Percentiles rank a stretch among this genome's conserved stretches.
These are phyloP conservation scores for Petrophora chlorosata DNA, from an alignment of 2,888 invertebrate genomes.

Conservation along the genomic window DNA sequence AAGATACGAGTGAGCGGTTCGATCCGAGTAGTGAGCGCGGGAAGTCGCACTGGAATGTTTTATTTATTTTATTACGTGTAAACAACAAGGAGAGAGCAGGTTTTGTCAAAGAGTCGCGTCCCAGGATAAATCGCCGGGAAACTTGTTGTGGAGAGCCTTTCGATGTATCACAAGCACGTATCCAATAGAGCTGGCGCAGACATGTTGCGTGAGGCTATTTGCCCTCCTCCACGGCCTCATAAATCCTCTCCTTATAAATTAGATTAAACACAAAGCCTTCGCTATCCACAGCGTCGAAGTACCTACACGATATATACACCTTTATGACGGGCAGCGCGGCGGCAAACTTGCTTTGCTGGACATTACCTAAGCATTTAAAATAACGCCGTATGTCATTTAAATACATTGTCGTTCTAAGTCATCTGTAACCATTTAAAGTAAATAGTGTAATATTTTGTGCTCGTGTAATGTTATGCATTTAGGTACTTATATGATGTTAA, in stretches of 20 bases:
- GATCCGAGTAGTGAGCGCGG: slow-evolving; percentile 22
- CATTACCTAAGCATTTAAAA: not conserved
- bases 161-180: slow-evolving; percentile 67
- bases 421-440: slow-evolving; percentile 16
- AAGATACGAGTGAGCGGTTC: slow-evolving; percentile 25
- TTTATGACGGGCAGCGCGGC: not conserved
- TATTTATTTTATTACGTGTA: slow-evolving; percentile 58
- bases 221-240: slow-evolving; percentile 60
- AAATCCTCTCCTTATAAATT: slow-evolving; percentile 73
- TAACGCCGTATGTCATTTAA: not conserved
- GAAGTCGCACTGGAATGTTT: slow-evolving; percentile 28
- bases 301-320: not conserved
- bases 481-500: slow-evolving; percentile 20
- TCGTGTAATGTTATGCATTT: slow-evolving; percentile 13
- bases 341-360: not conserved
- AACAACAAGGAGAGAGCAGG: slow-evolving; percentile 49
- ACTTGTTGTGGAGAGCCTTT: slow-evolving; percentile 62
- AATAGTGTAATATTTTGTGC: not conserved
- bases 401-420: slow-evolving; percentile 6
- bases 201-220: slow-evolving; percentile 70
- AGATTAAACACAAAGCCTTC: slow-evolving; percentile 61
- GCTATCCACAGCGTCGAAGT: slow-evolving; percentile 24
- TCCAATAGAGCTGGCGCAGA: slow-evolving; percentile 64
- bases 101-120: slow-evolving; percentile 53
- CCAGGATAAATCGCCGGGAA: slow-evolving; percentile 58